Evolutionary conservation across 2,888 invertebrate species (phyloP), one percentile per base, ranked within the genome.

Genomic region (Gandaritis pyraliata): DNA sequence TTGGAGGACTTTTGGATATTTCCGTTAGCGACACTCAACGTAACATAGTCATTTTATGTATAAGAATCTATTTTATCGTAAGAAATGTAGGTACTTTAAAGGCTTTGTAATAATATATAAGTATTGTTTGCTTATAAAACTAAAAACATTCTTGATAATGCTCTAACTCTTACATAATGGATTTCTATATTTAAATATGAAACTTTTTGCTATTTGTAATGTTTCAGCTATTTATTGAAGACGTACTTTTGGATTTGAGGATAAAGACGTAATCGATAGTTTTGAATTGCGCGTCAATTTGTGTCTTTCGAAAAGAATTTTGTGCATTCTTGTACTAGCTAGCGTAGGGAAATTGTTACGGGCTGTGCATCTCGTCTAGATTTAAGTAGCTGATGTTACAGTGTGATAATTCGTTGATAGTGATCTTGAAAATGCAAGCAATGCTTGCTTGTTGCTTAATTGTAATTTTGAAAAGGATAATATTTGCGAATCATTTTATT

Each of bases 1-100:
- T 88, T 88, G 83, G 86, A 88, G 74, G 81, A 83, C 78, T 88
- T 87, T 87, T 87, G 86, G 86, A 87, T 87, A 87, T 83, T 84
- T 87, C 87, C 86, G 80, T 85, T 83, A 87, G 83, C 79, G 73
- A 83, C 78, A 82, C 77, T 84, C 84, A 82, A 80, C 73, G 72
- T 82, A 79, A 79, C 70, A 75, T 85, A 81, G 73, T 76, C 73
- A 65, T 74, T 63, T 66, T 61, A 66, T 48, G 59, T 56, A 41
- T 84, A 85, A 83, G 81, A 76, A 75, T 76, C 72, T 80, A 80
- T 69, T 75, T 78, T 75, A 70, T 71, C 77, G 63, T 81, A 82
- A 80, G 79, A 70, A 71, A 75, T 59, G 73, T 33, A 33, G 33
- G 33, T 79, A 80, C 73, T 74, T 61, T 61, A 69, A 75, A 76